Percentiles rank a stretch among this genome's conserved stretches.
Evolutionary conservation across 2,888 invertebrate genomes (phyloP).

Genomic region (Thymelicus lineola): DNA sequence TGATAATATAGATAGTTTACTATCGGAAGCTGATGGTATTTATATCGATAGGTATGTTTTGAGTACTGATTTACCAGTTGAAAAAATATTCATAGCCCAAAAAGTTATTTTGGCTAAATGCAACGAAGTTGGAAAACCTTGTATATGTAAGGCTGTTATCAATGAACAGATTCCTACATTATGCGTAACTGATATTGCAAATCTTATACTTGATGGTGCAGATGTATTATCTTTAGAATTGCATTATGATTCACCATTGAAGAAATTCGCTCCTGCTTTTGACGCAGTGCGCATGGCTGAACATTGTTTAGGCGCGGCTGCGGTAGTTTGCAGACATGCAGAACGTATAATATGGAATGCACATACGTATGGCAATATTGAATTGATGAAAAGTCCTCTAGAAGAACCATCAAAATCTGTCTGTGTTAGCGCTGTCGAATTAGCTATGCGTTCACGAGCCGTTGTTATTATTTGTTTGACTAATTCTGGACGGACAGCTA

Average conservation of each 20-base stretch:
- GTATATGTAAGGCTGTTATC: slow-evolving; percentile 95
- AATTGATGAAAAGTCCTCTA: slow-evolving; percentile 84
- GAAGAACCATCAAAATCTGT: slow-evolving; percentile 82
- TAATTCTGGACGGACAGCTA: slow-evolving; percentile 89
- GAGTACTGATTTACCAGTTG: slow-evolving; percentile 94
- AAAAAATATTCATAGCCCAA: slow-evolving; percentile 94
- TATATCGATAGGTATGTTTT: slow-evolving; percentile 95
- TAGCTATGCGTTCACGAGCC: slow-evolving; percentile 69
- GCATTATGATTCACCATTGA: slow-evolving; percentile 73
- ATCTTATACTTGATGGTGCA: slow-evolving; percentile 94
- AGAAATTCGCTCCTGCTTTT: slow-evolving; percentile 62
- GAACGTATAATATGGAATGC: slow-evolving; percentile 94
- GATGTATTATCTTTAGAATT: slow-evolving; percentile 94
- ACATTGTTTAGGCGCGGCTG: slow-evolving; percentile 89
- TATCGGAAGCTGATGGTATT: slow-evolving; percentile 92
- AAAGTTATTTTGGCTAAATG: slow-evolving; percentile 94
- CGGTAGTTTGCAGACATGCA: slow-evolving; percentile 93
- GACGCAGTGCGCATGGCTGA: slow-evolving; percentile 80
- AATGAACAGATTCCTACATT: slow-evolving; percentile 92
- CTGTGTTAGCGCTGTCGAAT: slow-evolving; percentile 71
- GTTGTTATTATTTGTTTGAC: slow-evolving; percentile 90
- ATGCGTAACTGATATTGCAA: slow-evolving; percentile 95
- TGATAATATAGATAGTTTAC: slow-evolving; percentile 89
- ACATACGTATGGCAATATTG: slow-evolving; percentile 90
- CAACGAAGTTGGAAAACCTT: slow-evolving; percentile 93